Conservation (phyloP, 1,140 invertebrate genomes). For the Diorhabda sublineata region DNA sequence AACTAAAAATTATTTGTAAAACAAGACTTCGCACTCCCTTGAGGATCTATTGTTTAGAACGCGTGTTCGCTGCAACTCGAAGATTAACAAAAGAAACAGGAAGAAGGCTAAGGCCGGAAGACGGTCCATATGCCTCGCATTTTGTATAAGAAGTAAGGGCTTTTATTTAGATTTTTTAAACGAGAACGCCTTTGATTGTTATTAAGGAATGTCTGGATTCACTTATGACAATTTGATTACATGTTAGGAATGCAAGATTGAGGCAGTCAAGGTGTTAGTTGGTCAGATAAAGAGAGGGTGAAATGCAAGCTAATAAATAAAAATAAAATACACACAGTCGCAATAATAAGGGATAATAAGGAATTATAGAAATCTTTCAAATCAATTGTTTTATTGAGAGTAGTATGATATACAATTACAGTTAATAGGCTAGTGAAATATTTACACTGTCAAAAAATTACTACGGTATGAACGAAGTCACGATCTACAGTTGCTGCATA, state of each 20-base stretch:
- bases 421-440: no score
- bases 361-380: no score
- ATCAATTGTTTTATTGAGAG: no score
- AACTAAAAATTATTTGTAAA: not conserved
- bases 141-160: not conserved
- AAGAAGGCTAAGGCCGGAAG: not conserved
- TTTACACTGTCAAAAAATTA: no score
- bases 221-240: slow-evolving; percentile 1
- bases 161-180: not conserved
- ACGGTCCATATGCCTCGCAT: not conserved
- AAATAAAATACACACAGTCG: no score
- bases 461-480: no score
- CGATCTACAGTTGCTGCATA: no score
- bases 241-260: not conserved
- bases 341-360: no score
- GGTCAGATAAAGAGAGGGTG: not conserved
- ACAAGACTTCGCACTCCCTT: not conserved
- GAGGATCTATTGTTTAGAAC: not conserved
- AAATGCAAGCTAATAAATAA: no score
- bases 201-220: not conserved
- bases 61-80: not conserved
- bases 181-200: not conserved
- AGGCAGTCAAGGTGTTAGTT: not conserved
- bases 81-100: not conserved
- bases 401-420: no score